phyloP scores from a whole-genome alignment of 2,888 invertebrate species.

The Lithophane leautieri region DNA sequence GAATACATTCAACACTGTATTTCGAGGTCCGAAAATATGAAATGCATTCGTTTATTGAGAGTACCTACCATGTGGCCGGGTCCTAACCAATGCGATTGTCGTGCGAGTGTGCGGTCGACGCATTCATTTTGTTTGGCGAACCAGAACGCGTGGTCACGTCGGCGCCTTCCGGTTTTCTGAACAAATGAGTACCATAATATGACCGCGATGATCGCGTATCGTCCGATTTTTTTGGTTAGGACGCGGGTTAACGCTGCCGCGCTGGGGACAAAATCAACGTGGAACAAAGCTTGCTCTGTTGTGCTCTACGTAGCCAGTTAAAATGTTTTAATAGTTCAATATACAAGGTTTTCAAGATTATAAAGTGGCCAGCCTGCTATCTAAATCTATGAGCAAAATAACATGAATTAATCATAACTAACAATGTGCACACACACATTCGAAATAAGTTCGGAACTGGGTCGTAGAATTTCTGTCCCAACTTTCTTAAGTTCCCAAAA shows the following conservation, averaged over 20 bases:
- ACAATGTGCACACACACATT: conserved; percentile 2
- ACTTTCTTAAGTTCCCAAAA: conserved; percentile 14
- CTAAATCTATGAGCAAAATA: neutral
- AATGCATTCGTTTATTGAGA: neutral
- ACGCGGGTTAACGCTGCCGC: too few species aligned
- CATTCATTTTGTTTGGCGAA: neutral
- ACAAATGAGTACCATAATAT: too few species aligned
- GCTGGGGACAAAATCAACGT: too few species aligned
- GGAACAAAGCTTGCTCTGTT: too few species aligned
- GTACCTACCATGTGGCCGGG: neutral
- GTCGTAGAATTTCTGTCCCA: conserved; percentile 5
- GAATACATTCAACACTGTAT: conserved; percentile 9
- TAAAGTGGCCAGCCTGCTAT: neutral
- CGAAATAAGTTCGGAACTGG: conserved; percentile 15
- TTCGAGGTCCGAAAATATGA: neutral
- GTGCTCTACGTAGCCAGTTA: too few species aligned
- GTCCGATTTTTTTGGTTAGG: neutral
- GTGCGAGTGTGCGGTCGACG: neutral
- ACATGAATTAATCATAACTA: neutral
- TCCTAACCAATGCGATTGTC: neutral
- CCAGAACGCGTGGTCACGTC: neutral
- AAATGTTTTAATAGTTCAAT: neutral
- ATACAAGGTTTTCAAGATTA: neutral
- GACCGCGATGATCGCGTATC: neutral
- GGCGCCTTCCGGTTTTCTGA: too few species aligned